Evolutionary conservation across 2,888 invertebrate species (phyloP).

Genomic region (Pyrrhia umbra): DNA sequence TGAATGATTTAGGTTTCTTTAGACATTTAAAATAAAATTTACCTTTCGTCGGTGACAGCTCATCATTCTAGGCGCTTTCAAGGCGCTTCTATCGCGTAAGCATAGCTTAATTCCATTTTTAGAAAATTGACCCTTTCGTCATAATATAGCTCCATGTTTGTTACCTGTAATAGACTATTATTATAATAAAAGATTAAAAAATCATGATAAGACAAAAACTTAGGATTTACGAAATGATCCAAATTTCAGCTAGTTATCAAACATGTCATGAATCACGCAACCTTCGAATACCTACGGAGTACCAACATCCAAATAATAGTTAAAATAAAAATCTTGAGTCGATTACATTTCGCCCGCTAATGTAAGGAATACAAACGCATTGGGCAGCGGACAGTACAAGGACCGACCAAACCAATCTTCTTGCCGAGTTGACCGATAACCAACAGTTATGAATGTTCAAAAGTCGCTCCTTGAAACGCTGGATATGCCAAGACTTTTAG

Average conservation of each 20-base stretch:
- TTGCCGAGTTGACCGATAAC: conserved; percentile 50
- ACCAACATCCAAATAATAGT: conserved; percentile 48
- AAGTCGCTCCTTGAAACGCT: conserved; percentile 50
- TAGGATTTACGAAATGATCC: conserved; percentile 31
- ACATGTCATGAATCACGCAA: conserved; percentile 43
- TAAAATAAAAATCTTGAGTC: conserved; percentile 26
- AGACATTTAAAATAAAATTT: too few relatives aligned
- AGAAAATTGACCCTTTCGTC: conserved; percentile 3
- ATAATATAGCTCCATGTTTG: conserved; percentile 9
- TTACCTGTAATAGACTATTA: conserved; percentile 44
- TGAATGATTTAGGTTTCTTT: too few relatives aligned
- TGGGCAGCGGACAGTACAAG: conserved; percentile 48
- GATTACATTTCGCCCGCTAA: conserved; percentile 33
- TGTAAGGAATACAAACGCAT: conserved; percentile 34
- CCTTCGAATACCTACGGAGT: conserved; percentile 42
- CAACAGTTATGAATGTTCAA: conserved; percentile 33
- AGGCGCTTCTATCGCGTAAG: too few relatives aligned
- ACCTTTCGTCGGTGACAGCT: too few relatives aligned
- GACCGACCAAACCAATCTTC: conserved; percentile 65
- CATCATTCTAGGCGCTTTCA: not conserved
- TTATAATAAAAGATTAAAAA: conserved; percentile 23
- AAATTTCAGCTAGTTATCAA: conserved; percentile 39
- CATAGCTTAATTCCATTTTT: conserved; percentile 27
- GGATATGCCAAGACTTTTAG: conserved; percentile 50
- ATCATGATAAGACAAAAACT: conserved; percentile 1